Percentiles rank a stretch among this genome's conserved stretches.
Conservation (phyloP, 2,113 vertebrate species). For the Clarias gariepinus region DNA sequence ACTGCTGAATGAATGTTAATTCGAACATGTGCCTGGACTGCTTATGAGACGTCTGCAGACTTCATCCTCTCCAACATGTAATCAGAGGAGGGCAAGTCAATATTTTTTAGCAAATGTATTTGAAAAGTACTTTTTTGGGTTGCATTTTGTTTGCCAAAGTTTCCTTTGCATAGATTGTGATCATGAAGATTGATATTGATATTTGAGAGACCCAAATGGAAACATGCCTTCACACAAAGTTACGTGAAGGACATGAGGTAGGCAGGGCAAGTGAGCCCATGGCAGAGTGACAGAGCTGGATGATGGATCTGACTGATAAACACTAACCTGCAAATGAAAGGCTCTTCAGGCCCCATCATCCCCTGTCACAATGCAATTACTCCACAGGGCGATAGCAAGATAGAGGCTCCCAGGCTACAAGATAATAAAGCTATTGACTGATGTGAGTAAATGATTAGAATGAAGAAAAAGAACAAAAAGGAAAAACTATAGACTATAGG, state of each 20-base stretch:
- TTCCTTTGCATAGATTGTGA: neutral
- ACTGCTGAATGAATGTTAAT: neutral
- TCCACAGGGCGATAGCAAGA: slow-evolving; percentile 96
- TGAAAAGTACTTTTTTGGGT: neutral
- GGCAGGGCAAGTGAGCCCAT: slow-evolving; percentile 88
- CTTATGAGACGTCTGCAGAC: neutral
- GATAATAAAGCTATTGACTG: slow-evolving; percentile 98
- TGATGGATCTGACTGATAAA: slow-evolving; percentile 93
- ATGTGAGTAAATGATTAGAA: slow-evolving; percentile 97
- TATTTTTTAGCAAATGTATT: neutral
- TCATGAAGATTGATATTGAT: slow-evolving; percentile 8
- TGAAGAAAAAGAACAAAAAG: slow-evolving; percentile 92
- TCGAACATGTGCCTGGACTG: neutral
- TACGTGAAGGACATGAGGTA: slow-evolving; percentile 94
- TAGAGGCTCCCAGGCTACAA: slow-evolving; percentile 93
- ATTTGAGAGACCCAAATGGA: slow-evolving; percentile 33
- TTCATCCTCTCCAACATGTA: neutral
- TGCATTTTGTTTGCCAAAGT: neutral
- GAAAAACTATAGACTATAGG: slow-evolving; percentile 69
- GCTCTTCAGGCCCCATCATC: slow-evolving; percentile 93
- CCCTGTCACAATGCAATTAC: slow-evolving; percentile 97
- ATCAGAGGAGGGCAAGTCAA: neutral
- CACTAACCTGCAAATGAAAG: slow-evolving; percentile 93
- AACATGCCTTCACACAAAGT: slow-evolving; percentile 86
- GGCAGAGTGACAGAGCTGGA: slow-evolving; percentile 89